Evolutionary conservation across 2,797 vertebrate species (phyloP).

Genomic region (Gallirallus australis): DNA sequence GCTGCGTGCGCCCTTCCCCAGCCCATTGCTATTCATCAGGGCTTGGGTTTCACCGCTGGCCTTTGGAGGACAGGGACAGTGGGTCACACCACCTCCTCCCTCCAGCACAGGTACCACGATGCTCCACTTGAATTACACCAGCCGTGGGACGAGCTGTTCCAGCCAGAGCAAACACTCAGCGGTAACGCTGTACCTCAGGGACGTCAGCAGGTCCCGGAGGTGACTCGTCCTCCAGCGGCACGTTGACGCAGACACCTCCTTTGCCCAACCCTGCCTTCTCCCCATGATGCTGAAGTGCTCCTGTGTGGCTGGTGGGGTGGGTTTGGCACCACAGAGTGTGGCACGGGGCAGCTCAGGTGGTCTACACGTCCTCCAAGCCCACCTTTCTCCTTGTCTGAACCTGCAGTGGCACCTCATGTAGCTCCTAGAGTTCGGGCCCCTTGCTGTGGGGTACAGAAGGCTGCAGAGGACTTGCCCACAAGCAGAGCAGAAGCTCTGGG

Average conservation of each 20-base stretch:
- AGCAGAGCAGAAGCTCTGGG: not conserved
- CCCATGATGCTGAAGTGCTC: not conserved
- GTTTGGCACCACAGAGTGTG: not conserved
- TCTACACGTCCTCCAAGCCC: not conserved
- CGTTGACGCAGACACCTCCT: not conserved
- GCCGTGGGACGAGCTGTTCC: constrained; percentile 27
- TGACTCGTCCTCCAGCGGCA: not conserved
- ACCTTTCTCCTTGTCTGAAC: not conserved
- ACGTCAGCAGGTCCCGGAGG: not conserved
- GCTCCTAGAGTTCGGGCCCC: not conserved
- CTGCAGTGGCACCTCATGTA: not conserved
- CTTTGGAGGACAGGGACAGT: not conserved
- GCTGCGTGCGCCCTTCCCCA: not conserved
- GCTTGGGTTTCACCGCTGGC: not conserved
- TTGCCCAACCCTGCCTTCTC: not conserved
- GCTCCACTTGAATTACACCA: not conserved
- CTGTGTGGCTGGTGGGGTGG: rapidly evolving
- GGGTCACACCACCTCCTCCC: not conserved
- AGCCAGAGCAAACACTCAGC: not conserved
- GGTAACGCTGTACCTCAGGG: rapidly evolving
- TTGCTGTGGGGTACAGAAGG: not conserved
- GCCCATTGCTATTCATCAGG: not conserved
- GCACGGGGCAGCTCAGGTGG: rapidly evolving
- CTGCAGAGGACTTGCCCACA: too few relatives aligned
- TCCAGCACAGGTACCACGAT: not conserved